Conservation (phyloP, 2,888 invertebrate genomes). For the Tinea semifulvella region DNA sequence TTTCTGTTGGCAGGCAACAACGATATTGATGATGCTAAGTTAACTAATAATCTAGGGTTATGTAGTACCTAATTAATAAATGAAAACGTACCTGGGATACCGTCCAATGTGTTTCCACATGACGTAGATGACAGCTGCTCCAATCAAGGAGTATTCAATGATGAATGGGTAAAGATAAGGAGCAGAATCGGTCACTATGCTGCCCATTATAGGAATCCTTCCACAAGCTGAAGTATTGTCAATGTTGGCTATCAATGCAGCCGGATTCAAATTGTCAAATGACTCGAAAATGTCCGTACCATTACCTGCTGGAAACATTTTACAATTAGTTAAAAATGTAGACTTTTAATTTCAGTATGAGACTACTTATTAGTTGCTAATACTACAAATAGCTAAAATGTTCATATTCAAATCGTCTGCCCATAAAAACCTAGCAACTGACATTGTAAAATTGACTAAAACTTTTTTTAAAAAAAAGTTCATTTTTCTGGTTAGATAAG, state of each 20-base stretch:
- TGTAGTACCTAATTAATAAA: too few relatives aligned
- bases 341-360: too few relatives aligned
- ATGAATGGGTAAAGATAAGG: conserved; percentile 96
- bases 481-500: too few relatives aligned
- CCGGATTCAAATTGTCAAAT: conserved; percentile 67
- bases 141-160: conserved; percentile 94
- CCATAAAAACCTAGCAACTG: too few relatives aligned
- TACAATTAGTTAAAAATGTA: too few relatives aligned
- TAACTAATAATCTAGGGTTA: too few relatives aligned
- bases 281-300: conserved; percentile 62
- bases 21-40: too few relatives aligned
- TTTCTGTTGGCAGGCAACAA: too few relatives aligned
- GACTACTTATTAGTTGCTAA: too few relatives aligned
- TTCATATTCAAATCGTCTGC: neutral
- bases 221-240: conserved; percentile 74
- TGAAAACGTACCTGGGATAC: conserved; percentile 74
- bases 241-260: conserved; percentile 67
- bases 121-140: conserved; percentile 93
- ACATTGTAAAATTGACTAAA: too few relatives aligned
- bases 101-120: conserved; percentile 97
- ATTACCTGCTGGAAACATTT: conserved; percentile 37
- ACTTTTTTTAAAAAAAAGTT: too few relatives aligned
- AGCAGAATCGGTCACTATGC: conserved; percentile 90
- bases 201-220: conserved; percentile 90
- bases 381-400: neutral